Percentiles rank a stretch among this genome's conserved stretches.
phyloP scores from a whole-genome alignment of 2,797 vertebrate genomes.

The Oreonectes daqikongensis region DNA sequence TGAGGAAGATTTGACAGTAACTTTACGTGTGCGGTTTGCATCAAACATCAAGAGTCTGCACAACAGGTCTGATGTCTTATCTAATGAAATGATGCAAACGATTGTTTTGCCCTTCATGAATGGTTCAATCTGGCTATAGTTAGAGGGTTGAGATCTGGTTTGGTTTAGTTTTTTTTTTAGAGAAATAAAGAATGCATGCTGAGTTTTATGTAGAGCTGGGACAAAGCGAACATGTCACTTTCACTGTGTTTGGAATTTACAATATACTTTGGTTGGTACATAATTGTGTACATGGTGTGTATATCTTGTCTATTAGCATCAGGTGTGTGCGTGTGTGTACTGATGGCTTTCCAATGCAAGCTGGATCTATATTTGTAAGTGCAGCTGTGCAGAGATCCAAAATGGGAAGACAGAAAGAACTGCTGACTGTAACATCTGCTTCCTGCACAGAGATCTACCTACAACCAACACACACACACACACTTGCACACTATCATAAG shows the following conservation, averaged over 20 bases:
- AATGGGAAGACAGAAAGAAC: conserved; percentile 61
- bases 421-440: conserved; percentile 50
- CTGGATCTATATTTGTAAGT: conserved; percentile 62
- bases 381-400: conserved; percentile 65
- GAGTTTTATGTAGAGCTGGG: not conserved
- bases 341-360: conserved; percentile 56
- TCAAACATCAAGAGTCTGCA: not conserved
- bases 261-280: not conserved
- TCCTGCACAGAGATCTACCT: conserved; percentile 43
- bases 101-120: not conserved
- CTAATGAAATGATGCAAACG: not conserved
- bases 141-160: not conserved
- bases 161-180: not conserved
- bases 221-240: not conserved
- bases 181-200: not conserved
- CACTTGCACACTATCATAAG: not conserved
- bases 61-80: not conserved
- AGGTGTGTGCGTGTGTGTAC: conserved; percentile 5
- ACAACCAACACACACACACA: conserved; percentile 4
- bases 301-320: no score
- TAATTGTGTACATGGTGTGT: not conserved
- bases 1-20: not conserved
- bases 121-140: not conserved
- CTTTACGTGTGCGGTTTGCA: not conserved
- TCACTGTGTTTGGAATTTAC: not conserved